These are phyloP conservation scores for Drosophila seclusa DNA, from an alignment of 2,888 invertebrate genomes.

Conservation along the genomic window DNA sequence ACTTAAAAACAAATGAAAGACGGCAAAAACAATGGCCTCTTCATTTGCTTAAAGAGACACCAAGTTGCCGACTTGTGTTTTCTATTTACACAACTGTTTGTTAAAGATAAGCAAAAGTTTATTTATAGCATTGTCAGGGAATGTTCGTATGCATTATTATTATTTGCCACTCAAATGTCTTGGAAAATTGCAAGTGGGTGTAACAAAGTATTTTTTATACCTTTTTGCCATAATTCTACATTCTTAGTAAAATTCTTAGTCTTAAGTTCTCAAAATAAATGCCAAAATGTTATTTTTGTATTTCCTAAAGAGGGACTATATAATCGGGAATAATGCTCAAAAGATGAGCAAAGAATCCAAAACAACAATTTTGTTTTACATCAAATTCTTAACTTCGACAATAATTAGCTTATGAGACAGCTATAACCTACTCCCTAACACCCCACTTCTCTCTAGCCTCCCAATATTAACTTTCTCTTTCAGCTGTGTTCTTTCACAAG, in stretches of 20 bases:
- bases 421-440: not conserved
- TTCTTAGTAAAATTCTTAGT: not conserved
- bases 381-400: rapidly evolving
- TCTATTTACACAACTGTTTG: slow-evolving; percentile 13
- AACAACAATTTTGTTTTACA: not conserved
- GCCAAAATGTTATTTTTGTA: too few relatives aligned
- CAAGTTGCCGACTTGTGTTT: slow-evolving; percentile 5
- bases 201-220: not conserved
- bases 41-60: slow-evolving; percentile 48
- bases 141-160: slow-evolving; percentile 2
- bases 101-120: slow-evolving; percentile 34
- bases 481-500: not conserved
- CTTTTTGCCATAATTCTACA: not conserved
- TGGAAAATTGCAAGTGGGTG: slow-evolving; percentile 9
- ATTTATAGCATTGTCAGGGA: slow-evolving; percentile 17
- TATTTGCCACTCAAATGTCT: slow-evolving; percentile 11
- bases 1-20: slow-evolving; percentile 59
- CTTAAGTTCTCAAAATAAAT: not conserved
- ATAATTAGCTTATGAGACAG: not conserved
- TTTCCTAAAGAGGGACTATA: too few relatives aligned
- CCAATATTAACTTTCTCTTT: not conserved
- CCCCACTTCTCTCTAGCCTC: not conserved
- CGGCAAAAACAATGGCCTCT: slow-evolving; percentile 17
- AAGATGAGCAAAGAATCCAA: not conserved
- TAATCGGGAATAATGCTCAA: not conserved